Base-by-base conservation (phyloP, 2,113 vertebrate genomes). In the Pungitius pungitius region DNA sequence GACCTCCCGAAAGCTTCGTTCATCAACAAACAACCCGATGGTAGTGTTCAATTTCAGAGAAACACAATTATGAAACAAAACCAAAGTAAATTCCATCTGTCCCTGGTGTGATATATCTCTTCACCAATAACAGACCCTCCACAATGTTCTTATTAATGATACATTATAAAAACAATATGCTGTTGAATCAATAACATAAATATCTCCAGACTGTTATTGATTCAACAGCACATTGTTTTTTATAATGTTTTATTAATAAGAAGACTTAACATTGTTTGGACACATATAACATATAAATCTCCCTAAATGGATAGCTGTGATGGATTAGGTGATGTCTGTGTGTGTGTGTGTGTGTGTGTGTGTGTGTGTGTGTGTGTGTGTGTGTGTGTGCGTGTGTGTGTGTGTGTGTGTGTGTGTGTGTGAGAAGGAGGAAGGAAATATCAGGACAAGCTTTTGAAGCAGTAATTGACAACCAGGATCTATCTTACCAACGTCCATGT, bases 151-250 rank as follows among this genome's bases (percentile, higher is more conserved):
- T 40, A 62, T n/a, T 9, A 27, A 54, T 54, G 55, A 81, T 56
- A 27, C 77, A 78, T 86, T 86, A 70, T 27, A 81, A 74, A 87
- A 87, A 85, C 80, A 82, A 85, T 52, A 77, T 49, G 35, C 59
- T 73, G 63, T 75, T 83, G 76, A 86, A 87, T 87, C 87, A 60
- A 63, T 81, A 74, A 73, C 74, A 88, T 51, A 62, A 85, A 82
- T 63, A 79, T 77, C 27, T 73, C 26, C 55, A 43, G 86, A 61
- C 73, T 17, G 10, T n/a, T 75, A 81, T 64, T 61, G 88, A 87
- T 87, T 86, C 76, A 84, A 75, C 64, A 73, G 60, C 37, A 49
- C 75, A 52, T 85, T 83, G 80, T 85, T 87, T n/a, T 87, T 75
- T 82, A 27, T 68, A 86, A 86, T 79, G 75, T 30, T 54, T 81